Evolutionary conservation across 1,140 invertebrate species (phyloP).

Genomic region (Sogatella furcifera): DNA sequence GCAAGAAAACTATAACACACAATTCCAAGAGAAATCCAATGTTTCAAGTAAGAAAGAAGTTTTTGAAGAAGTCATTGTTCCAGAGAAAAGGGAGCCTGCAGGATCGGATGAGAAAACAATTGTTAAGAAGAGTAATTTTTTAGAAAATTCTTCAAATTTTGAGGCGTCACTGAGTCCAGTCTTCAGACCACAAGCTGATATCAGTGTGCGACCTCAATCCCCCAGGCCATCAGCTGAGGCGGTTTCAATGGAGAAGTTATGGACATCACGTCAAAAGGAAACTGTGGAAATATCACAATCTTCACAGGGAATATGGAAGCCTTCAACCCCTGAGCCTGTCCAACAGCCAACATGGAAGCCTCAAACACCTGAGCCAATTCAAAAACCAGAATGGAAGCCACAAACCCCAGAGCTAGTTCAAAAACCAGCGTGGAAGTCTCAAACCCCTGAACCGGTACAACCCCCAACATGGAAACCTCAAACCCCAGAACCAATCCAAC

Average conservation of each 20-base stretch:
- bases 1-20: background rate
- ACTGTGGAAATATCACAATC: background rate
- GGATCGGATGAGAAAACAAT: slow-evolving; percentile 2
- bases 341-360: too few species aligned
- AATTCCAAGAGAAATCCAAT: background rate
- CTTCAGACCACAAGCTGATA: slow-evolving; percentile 30
- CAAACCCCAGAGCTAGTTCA: too few species aligned
- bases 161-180: slow-evolving; percentile 24
- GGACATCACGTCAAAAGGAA: slow-evolving; percentile 25
- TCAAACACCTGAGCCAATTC: too few species aligned
- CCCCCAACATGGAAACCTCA: too few species aligned
- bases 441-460: too few species aligned
- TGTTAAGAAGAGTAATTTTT: background rate
- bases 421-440: too few species aligned
- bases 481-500: too few species aligned
- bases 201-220: slow-evolving; percentile 14
- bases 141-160: background rate
- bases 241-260: slow-evolving; percentile 49
- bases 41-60: slow-evolving; percentile 14
- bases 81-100: slow-evolving; percentile 13
- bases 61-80: slow-evolving; percentile 16
- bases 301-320: too few species aligned
- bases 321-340: too few species aligned
- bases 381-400: too few species aligned
- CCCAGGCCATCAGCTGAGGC: slow-evolving; percentile 44